Evolutionary conservation across 2,113 vertebrate species (phyloP).

Genomic region (Campylomormyrus tamandua): DNA sequence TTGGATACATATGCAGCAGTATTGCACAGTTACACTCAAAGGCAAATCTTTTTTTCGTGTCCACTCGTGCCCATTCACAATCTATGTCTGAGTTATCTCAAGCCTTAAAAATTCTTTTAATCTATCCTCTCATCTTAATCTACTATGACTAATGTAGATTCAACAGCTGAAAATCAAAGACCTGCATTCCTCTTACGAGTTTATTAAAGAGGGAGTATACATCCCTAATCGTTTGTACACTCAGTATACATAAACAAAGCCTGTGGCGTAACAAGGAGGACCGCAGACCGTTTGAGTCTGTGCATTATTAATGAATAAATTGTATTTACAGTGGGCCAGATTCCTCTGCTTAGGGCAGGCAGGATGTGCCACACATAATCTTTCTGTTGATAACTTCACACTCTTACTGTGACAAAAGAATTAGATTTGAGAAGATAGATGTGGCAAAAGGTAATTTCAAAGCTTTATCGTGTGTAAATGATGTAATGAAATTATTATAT

Average conservation of each 20-base stretch:
- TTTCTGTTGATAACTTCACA: not conserved
- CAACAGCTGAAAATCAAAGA: not conserved
- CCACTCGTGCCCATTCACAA: not conserved
- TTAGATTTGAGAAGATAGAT: not conserved
- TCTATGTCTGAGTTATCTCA: not conserved
- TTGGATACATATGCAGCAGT: not conserved
- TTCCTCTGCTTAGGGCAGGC: not conserved
- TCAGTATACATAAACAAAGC: not conserved
- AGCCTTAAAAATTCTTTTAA: not conserved
- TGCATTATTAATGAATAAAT: not conserved
- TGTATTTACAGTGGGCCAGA: not conserved
- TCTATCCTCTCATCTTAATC: not conserved
- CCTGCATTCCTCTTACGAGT: not conserved
- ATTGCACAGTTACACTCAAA: not conserved
- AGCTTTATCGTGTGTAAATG: not conserved
- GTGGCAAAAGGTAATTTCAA: not conserved
- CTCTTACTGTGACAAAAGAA: not conserved
- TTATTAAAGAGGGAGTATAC: not conserved
- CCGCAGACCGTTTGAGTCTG: not conserved
- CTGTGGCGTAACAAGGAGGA: not conserved
- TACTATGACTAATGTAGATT: not conserved
- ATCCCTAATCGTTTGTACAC: not conserved
- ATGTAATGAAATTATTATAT: not conserved
- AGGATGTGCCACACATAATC: not conserved
- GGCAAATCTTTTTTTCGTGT: not conserved